These are phyloP conservation scores for Dicyrtomina minuta DNA, from an alignment of 2,888 invertebrate species.

Conservation along the genomic window DNA sequence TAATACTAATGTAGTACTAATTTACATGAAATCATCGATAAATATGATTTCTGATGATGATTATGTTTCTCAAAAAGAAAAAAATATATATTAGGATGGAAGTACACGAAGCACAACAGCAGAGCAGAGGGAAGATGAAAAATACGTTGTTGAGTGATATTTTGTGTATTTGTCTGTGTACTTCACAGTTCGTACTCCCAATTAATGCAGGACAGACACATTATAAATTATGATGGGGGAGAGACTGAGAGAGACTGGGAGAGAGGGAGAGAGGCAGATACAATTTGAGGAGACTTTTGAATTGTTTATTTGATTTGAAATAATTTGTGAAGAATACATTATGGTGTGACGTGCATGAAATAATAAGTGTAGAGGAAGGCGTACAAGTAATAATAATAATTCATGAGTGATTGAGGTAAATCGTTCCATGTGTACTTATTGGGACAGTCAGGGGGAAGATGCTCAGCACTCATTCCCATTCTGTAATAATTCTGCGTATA, in stretches of 20 bases:
- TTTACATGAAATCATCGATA: too few species aligned
- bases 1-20: too few species aligned
- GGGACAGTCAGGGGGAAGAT: constrained; percentile 12
- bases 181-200: background rate
- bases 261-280: constrained; percentile 1
- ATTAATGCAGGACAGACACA: background rate
- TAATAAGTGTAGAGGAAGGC: constrained; percentile 24
- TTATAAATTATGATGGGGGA: constrained; percentile 3
- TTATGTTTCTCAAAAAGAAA: too few species aligned
- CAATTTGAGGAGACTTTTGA: constrained; percentile 9
- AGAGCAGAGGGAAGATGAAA: too few species aligned
- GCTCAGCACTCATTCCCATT: too few species aligned
- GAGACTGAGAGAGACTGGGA: background rate
- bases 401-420: constrained; percentile 14
- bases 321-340: constrained; percentile 13
- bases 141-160: too few species aligned
- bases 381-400: constrained; percentile 33
- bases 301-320: constrained; percentile 20
- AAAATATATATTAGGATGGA: too few species aligned
- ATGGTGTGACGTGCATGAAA: constrained; percentile 18
- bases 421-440: background rate
- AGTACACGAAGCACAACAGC: too few species aligned
- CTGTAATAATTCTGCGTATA: too few species aligned
- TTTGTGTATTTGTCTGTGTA: background rate
- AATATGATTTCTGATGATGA: too few species aligned